phyloP scores from a whole-genome alignment of 1,140 invertebrate genomes.

The Marisa cornuarietis region DNA sequence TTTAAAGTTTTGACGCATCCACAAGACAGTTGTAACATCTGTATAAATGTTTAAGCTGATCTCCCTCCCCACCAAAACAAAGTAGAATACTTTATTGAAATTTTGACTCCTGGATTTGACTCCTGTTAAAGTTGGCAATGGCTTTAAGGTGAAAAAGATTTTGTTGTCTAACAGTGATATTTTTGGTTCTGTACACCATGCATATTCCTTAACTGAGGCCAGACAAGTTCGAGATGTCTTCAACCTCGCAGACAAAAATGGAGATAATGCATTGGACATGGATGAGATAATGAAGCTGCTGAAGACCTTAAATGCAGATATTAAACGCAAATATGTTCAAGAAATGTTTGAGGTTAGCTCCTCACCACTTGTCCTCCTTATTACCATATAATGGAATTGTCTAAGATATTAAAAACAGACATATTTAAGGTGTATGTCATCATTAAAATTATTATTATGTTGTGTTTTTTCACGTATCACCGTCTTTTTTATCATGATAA shows the following conservation, averaged over 20 bases:
- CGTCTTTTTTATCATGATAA: neutral
- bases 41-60: too few species aligned
- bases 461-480: neutral
- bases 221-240: slow-evolving; percentile 58
- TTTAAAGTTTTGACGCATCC: too few species aligned
- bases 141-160: too few species aligned
- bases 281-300: slow-evolving; percentile 57
- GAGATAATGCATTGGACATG: slow-evolving; percentile 54
- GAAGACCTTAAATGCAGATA: slow-evolving; percentile 56
- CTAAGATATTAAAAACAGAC: neutral
- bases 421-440: too few species aligned
- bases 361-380: neutral
- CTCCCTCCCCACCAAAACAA: too few species aligned
- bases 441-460: neutral
- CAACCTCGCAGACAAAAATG: slow-evolving; percentile 56
- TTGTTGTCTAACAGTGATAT: too few species aligned
- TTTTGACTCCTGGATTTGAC: too few species aligned
- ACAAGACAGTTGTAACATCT: too few species aligned
- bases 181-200: too few species aligned
- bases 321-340: slow-evolving; percentile 54
- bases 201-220: too few species aligned
- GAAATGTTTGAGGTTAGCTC: slow-evolving; percentile 58
- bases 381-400: neutral
- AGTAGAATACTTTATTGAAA: too few species aligned
- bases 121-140: too few species aligned